phyloP scores from a whole-genome alignment of 2,113 vertebrate species.

The Daphoenositta chrysoptera region DNA sequence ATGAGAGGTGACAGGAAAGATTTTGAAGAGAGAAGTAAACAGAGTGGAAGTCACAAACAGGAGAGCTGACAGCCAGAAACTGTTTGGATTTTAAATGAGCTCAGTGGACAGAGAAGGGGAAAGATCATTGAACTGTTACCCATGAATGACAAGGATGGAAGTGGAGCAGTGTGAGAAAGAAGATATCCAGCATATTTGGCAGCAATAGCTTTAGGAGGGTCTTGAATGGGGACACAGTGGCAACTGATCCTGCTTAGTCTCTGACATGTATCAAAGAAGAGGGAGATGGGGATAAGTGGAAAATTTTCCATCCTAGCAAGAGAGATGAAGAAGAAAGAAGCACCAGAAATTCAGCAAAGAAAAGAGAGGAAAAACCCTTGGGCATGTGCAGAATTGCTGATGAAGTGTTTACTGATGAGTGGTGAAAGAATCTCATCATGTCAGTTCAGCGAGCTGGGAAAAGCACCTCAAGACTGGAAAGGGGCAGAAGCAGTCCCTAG shows the following conservation, averaged over 20 bases:
- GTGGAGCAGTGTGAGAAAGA: neutral
- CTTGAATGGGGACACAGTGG: neutral
- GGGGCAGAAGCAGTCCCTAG: neutral
- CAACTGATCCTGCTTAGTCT: neutral
- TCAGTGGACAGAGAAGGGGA: conserved; percentile 67
- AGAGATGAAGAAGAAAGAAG: neutral
- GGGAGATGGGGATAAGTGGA: neutral
- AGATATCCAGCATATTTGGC: conserved; percentile 19
- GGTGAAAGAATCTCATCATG: neutral
- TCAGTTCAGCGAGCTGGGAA: neutral
- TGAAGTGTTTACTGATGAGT: conserved; percentile 24
- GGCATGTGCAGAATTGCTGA: conserved; percentile 35
- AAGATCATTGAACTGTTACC: conserved; percentile 74
- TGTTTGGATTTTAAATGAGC: conserved; percentile 69
- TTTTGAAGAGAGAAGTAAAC: conserved; percentile 45
- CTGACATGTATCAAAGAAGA: conserved; percentile 28
- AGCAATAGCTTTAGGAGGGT: conserved; percentile 22
- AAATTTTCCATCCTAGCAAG: neutral
- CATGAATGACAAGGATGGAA: conserved; percentile 63
- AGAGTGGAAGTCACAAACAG: conserved; percentile 54
- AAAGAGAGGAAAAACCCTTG: neutral
- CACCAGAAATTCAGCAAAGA: neutral
- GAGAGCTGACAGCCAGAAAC: conserved; percentile 67
- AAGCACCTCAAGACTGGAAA: conserved; percentile 32
- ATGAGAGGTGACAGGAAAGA: conserved; percentile 56